These are phyloP conservation scores for Megaleporinus macrocephalus DNA, from an alignment of 2,113 vertebrate species.

Conservation along the genomic window DNA sequence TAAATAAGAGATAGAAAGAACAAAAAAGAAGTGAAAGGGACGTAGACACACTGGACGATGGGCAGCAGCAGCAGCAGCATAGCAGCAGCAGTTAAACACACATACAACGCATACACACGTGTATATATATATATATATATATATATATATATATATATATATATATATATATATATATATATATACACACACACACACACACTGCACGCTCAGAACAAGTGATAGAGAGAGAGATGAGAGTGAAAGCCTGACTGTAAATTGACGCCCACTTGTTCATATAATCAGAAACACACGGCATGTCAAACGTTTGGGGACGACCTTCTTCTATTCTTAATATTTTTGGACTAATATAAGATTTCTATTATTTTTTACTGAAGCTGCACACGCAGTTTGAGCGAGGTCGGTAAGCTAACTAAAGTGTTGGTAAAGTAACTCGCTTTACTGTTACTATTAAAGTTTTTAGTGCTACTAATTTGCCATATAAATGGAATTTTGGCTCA, in stretches of 20 bases:
- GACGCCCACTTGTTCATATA: no score
- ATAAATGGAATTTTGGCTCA: no score
- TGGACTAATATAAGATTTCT: no score
- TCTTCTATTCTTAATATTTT: no score
- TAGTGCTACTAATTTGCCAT: no score
- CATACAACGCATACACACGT: no score
- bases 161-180: slow-evolving; percentile 50
- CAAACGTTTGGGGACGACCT: neutral
- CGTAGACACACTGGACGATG: slow-evolving; percentile 61
- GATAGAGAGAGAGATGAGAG: slow-evolving; percentile 37
- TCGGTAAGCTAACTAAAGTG: no score
- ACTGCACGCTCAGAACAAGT: slow-evolving; percentile 33
- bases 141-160: slow-evolving; percentile 45
- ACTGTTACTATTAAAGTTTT: no score
- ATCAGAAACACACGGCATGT: neutral
- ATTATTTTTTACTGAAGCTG: no score
- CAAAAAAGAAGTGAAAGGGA: slow-evolving; percentile 37
- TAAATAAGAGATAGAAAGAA: slow-evolving; percentile 13
- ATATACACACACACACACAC: slow-evolving; percentile 41
- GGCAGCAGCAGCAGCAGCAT: slow-evolving; percentile 73
- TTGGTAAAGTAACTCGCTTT: no score
- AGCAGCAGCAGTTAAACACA: slow-evolving; percentile 66
- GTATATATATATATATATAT: slow-evolving; percentile 48
- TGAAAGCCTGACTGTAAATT: neutral
- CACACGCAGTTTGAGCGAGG: no score